Base-by-base conservation (phyloP, 1,140 invertebrate species). In the Conus ventricosus region DNA sequence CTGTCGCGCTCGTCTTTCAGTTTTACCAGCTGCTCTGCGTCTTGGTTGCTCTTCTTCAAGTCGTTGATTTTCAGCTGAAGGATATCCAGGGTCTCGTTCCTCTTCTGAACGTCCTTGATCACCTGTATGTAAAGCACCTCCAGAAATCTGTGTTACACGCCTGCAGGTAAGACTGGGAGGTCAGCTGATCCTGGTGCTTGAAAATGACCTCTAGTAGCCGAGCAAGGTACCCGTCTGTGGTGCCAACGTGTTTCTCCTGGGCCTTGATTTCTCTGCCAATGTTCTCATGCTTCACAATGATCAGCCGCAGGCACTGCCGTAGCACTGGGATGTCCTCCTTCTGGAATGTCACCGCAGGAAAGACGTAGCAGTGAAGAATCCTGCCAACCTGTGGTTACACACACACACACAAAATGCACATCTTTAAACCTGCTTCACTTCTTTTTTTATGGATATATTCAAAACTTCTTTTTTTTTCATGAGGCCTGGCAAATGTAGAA, bases 311-410 rank as follows among this genome's bases (percentile, higher is more conserved):
- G 25, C 81, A 87, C 11, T 78, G 71, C 51, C 88, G 27, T 15
- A 89, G 51, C 15, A 54, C 51, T 13, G 81, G 51, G 25, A 51
- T 78, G 53, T 89, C 89, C 13, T 27, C 63, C 10, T 67, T 76
- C n/a, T 27, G 25, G 54, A 89, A 89, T 20, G 23, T 23, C 10
- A 89, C 51, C 23, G 82, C 54, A 6, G 89, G 89, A n/a, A 89
- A 88, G 27, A 89, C 87, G 57, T 78, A 88, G 57, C 86, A 85
- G 83, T 89, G 89, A 8, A 89, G 63, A 53, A 89, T 80, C 15
- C 71, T 86, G 54, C 71, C 81, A 3, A 75, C 27, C 85, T 87
- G 85, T 23, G 57, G 20, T 15, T 53, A 87, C 4, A 60, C 8
- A 84, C 5, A 55, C 76, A 87, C 4, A 60, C 8, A 84, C 5